Percentiles rank a stretch among this genome's conserved stretches.
Conservation (phyloP, 2,888 invertebrate species). For the Sesia apiformis region DNA sequence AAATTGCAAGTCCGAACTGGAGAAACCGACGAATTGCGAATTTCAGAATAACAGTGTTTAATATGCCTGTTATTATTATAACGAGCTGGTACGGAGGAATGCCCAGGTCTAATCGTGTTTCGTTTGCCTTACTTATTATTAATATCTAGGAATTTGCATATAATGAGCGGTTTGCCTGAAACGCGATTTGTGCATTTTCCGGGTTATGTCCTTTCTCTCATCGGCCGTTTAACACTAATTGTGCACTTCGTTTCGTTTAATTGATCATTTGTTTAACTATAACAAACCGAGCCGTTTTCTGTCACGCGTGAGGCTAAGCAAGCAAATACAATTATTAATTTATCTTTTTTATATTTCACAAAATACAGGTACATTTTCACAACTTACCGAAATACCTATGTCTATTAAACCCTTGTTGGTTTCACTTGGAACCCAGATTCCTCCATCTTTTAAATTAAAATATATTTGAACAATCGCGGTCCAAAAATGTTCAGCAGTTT, state of each 20-base stretch:
- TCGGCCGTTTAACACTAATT: slow-evolving; percentile 11
- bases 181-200: slow-evolving; percentile 26
- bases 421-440: too few relatives aligned
- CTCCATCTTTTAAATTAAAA: too few relatives aligned
- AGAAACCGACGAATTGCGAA: slow-evolving; percentile 21
- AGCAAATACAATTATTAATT: too few relatives aligned
- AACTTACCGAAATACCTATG: too few relatives aligned
- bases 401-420: too few relatives aligned
- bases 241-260: slow-evolving; percentile 24
- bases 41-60: slow-evolving; percentile 45
- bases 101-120: slow-evolving; percentile 25
- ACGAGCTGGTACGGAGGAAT: slow-evolving; percentile 14
- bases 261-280: slow-evolving; percentile 15
- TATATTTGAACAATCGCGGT: too few relatives aligned
- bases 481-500: too few relatives aligned
- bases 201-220: neutral
- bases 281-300: too few relatives aligned
- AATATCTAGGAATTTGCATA: slow-evolving; percentile 42
- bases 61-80: slow-evolving; percentile 6
- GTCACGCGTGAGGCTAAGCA: too few relatives aligned
- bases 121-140: slow-evolving; percentile 36
- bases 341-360: too few relatives aligned
- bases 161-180: slow-evolving; percentile 33
- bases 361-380: too few relatives aligned
- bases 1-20: neutral